Evolutionary conservation across 2,797 vertebrate genomes (phyloP).

Genomic region (Toxotes lorentzi): DNA sequence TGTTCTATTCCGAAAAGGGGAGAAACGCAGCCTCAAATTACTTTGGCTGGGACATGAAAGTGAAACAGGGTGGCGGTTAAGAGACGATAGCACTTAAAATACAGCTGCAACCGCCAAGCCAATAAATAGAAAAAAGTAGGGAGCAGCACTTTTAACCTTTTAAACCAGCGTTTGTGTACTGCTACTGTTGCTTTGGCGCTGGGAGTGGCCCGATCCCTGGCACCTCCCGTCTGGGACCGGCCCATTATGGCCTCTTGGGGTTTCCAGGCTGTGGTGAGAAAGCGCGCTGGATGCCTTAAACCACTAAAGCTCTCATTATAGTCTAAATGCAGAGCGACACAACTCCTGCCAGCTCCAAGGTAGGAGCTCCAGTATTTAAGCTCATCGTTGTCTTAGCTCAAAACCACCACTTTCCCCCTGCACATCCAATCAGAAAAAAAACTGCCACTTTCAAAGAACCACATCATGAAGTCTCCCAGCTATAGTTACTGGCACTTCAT

Average conservation of each 20-base stretch:
- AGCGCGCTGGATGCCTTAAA: constrained; percentile 79
- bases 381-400: constrained; percentile 76
- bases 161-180: constrained; percentile 81
- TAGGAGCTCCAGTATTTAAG: constrained; percentile 75
- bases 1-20: constrained; percentile 84
- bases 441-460: constrained; percentile 48
- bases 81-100: constrained; percentile 88
- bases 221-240: constrained; percentile 81
- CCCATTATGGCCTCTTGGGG: constrained; percentile 83
- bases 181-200: constrained; percentile 81
- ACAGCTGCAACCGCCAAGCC: constrained; percentile 85
- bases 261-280: constrained; percentile 83
- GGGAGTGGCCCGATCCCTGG: constrained; percentile 82
- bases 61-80: constrained; percentile 81
- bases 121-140: constrained; percentile 85
- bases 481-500: constrained; percentile 43
- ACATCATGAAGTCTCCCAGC: constrained; percentile 39
- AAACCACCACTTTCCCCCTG: constrained; percentile 68
- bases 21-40: constrained; percentile 86
- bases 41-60: constrained; percentile 86
- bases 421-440: constrained; percentile 46
- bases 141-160: constrained; percentile 86
- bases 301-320: constrained; percentile 87
- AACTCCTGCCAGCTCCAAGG: constrained; percentile 81
- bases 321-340: constrained; percentile 83